Evolutionary conservation across 2,113 vertebrate species (phyloP).

Genomic region (Heterocephalus glaber): DNA sequence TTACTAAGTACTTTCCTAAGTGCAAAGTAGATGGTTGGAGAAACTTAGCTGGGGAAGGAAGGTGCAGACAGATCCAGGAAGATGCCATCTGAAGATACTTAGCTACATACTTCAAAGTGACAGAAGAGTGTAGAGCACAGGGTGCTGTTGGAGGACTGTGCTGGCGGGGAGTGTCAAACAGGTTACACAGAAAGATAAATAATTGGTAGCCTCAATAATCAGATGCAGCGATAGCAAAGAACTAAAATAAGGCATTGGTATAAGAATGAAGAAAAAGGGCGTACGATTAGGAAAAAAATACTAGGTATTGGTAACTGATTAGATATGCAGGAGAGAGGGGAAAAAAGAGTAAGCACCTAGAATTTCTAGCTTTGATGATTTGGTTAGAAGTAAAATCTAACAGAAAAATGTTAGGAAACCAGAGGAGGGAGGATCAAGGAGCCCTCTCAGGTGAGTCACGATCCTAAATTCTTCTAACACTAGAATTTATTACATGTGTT

Average conservation of each 20-base stretch:
- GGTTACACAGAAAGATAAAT: not conserved
- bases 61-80: not conserved
- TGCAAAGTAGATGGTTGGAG: not conserved
- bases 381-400: not conserved
- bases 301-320: not conserved
- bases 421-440: not conserved
- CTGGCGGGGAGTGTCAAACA: not conserved
- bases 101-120: accelerated
- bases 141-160: accelerated
- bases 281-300: not conserved
- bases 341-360: not conserved
- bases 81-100: too few species aligned
- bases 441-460: not conserved
- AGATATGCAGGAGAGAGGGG: too few species aligned
- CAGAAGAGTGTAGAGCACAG: accelerated
- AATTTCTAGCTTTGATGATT: not conserved
- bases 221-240: not conserved
- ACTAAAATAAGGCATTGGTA: not conserved
- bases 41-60: not conserved
- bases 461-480: not conserved
- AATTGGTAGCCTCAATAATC: not conserved
- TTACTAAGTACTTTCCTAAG: not conserved
- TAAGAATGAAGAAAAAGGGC: not conserved
- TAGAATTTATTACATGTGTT: not conserved
- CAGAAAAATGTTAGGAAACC: not conserved